Evolutionary conservation across 92 coral and sea anemone genomes (phyloP), one percentile per base, ranked within the genome.

Genomic region (Umimayanthus chanpuru): DNA sequence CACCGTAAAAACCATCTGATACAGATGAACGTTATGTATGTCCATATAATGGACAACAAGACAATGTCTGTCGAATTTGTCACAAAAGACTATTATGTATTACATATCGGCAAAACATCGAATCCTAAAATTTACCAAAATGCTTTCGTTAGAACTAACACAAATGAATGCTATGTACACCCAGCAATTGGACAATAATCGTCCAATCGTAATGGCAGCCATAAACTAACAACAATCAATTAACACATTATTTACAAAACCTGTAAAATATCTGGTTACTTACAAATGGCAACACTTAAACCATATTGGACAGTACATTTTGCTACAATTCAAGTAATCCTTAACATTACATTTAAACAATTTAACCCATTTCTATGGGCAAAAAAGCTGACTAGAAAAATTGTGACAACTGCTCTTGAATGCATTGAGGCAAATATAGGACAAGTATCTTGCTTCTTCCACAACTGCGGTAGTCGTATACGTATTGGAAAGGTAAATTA

Each of bases 31-130:
- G 79, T 18, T 43, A 20, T 7, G 30, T 18, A 15, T 36, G 30
- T 75, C 79, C 79, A 75, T 75, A 40, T 75, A 32, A 75, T 75
- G 79, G 79, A 75, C 28, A 75, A 75, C 79, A 36, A 38, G 41
- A n/a, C 20, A 38, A 12, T 73, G 40, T 49, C 47, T 73, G 9
- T 5, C 79, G 50, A 43, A 75, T 3, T 38, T 43, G 26, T 20
- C 26, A 61, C 68, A 61, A 56, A 15, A 61, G 26, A 61, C 26
- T 23, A 61, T 18, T 53, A 53, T 53, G 20, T 20, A 53, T 7
- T 53, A 3, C 18, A 20, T 21, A 23, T 20, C 9, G 68, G 26
- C 68, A 53, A 53, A 53, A 15, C 58, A 53, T 53, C 58, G 20
- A 53, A 53, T 14, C 16, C 20, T 53, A 53, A 50, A 53, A 53